Percentiles rank a stretch among this genome's conserved stretches.
Evolutionary conservation across 2,113 vertebrate genomes (phyloP).

Genomic region (Corythornis vintsioides): DNA sequence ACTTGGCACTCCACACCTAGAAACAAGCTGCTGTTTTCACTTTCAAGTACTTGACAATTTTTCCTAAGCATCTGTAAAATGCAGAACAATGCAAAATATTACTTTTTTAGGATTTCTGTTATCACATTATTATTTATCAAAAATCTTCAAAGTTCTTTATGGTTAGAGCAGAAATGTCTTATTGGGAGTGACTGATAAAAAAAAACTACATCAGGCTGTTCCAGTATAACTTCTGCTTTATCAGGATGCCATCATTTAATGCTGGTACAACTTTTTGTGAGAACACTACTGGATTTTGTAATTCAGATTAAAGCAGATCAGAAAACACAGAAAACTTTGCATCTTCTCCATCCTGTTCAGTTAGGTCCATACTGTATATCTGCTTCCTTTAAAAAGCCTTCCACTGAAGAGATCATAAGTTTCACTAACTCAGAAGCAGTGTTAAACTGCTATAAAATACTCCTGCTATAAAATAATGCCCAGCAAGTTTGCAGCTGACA

Average conservation of each 20-base stretch:
- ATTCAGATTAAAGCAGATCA: neutral
- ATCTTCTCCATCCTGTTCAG: neutral
- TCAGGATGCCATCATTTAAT: neutral
- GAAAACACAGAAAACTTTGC: neutral
- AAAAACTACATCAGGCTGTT: too few species aligned
- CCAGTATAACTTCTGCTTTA: too few species aligned
- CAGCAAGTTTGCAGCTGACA: neutral
- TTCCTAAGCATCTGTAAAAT: neutral
- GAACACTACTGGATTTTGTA: neutral
- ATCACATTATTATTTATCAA: neutral
- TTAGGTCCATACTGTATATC: neutral
- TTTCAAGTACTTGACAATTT: neutral
- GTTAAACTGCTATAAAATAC: neutral
- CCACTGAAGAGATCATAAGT: neutral
- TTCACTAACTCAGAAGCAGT: neutral
- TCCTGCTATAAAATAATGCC: neutral
- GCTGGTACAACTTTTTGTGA: neutral
- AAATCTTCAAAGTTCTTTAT: neutral
- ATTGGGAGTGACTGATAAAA: neutral
- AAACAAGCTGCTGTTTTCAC: neutral
- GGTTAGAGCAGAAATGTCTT: neutral
- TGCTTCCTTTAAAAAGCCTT: neutral
- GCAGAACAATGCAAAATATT: neutral
- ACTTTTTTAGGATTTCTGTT: neutral
- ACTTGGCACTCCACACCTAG: neutral